Percentiles rank a stretch among this genome's conserved stretches.
phyloP scores from a whole-genome alignment of 2,797 vertebrate genomes.

The Aphelocoma californica region DNA sequence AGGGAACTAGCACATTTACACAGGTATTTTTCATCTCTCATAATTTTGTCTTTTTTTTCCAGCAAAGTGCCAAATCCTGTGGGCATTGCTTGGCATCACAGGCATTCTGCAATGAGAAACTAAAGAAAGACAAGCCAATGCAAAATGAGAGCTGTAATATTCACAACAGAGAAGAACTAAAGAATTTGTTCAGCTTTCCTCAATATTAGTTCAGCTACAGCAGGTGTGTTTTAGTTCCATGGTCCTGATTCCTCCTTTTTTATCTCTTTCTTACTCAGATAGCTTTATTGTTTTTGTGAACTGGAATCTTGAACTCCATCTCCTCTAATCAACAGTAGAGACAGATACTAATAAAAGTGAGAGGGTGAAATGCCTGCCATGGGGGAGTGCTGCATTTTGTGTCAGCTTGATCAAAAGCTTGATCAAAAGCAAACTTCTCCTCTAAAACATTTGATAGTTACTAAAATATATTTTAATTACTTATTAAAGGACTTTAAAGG shows the following conservation, averaged over 20 bases:
- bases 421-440: slow-evolving; percentile 4
- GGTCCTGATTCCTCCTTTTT: background rate
- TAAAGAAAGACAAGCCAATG: background rate
- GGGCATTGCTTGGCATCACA: background rate
- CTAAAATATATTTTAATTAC: background rate
- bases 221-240: background rate
- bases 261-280: background rate
- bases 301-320: background rate
- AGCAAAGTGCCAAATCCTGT: background rate
- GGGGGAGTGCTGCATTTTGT: background rate
- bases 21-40: background rate
- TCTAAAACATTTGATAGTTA: background rate
- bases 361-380: background rate
- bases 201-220: background rate
- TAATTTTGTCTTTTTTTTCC: background rate
- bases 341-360: background rate
- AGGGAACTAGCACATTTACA: background rate
- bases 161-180: background rate
- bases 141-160: background rate
- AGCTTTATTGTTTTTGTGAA: background rate
- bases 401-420: background rate
- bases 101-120: background rate
- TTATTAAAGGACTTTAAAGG: background rate
- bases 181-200: background rate
- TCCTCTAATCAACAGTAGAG: background rate